phyloP scores from a whole-genome alignment of 2,888 invertebrate genomes.

The Diplazon laetatorius region DNA sequence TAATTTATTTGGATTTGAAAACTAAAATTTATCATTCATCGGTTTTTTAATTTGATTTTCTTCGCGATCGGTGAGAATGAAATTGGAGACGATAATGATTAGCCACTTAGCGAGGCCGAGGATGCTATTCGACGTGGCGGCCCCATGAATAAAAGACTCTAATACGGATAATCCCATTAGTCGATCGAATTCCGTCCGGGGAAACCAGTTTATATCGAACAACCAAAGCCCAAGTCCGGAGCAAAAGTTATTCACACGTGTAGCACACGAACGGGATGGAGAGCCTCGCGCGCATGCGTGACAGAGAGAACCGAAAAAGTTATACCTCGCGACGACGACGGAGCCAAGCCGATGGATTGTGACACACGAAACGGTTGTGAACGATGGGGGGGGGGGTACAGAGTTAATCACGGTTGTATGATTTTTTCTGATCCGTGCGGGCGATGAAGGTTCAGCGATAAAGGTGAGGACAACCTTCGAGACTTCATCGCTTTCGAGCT shows the following conservation, averaged over 20 bases:
- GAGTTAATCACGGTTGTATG: constrained; percentile 41
- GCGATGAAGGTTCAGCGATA: constrained; percentile 41
- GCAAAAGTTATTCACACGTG: neutral
- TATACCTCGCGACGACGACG: constrained; percentile 16
- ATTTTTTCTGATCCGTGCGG: constrained; percentile 38
- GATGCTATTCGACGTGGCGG: constrained; percentile 18
- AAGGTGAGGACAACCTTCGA: constrained; percentile 8
- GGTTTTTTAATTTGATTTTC: too few species aligned
- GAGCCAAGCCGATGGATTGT: constrained; percentile 1
- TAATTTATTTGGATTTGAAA: too few species aligned
- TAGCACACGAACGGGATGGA: neutral
- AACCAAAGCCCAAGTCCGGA: constrained; percentile 11
- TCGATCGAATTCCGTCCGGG: constrained; percentile 68
- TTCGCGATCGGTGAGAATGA: neutral
- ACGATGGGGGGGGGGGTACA: constrained; percentile 27
- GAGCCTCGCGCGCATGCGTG: neutral
- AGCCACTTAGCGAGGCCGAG: neutral
- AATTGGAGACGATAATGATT: neutral
- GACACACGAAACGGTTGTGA: constrained; percentile 1
- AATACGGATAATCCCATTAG: constrained; percentile 76
- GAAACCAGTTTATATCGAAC: constrained; percentile 70
- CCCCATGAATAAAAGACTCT: constrained; percentile 64
- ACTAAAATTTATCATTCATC: too few species aligned
- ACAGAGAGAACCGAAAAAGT: constrained; percentile 1
- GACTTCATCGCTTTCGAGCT: constrained; percentile 20